Percentiles rank a stretch among this genome's conserved stretches.
phyloP scores from a whole-genome alignment of 2,113 vertebrate species.

The Lota lota region DNA sequence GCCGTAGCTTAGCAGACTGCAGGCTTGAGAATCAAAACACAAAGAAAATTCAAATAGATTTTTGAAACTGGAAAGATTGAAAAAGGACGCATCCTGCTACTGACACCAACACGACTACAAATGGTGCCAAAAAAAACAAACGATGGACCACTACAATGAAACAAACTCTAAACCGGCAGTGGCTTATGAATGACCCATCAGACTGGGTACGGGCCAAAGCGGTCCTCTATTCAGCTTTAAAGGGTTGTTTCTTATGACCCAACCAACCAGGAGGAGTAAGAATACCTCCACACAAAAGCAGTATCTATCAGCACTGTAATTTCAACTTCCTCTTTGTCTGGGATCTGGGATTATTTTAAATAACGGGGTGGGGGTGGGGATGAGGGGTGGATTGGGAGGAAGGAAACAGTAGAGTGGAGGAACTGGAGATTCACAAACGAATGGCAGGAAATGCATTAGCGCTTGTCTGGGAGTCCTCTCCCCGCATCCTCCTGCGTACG shows the following conservation, averaged over 20 bases:
- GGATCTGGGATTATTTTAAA: slow-evolving; percentile 66
- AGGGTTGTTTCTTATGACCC: slow-evolving; percentile 12
- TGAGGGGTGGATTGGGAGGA: slow-evolving; percentile 44
- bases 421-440: slow-evolving; percentile 45
- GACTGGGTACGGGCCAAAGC: neutral
- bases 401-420: slow-evolving; percentile 30
- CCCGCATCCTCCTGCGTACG: slow-evolving; percentile 37
- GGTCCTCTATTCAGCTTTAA: too few species aligned
- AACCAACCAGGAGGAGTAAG: slow-evolving; percentile 46
- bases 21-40: too few species aligned
- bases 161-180: too few species aligned
- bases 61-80: too few species aligned
- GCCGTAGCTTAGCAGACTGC: too few species aligned
- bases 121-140: too few species aligned
- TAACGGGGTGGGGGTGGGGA: slow-evolving; percentile 51
- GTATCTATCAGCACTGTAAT: slow-evolving; percentile 37
- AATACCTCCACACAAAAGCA: too few species aligned
- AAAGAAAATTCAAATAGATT: too few species aligned
- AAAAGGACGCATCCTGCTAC: too few species aligned
- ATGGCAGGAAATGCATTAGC: slow-evolving; percentile 62
- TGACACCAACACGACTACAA: too few species aligned
- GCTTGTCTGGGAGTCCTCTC: slow-evolving; percentile 44
- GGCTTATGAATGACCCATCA: too few species aligned
- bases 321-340: slow-evolving; percentile 54
- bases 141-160: too few species aligned